Evolutionary conservation across 2,797 vertebrate species (phyloP), one percentile per base, ranked within the genome.

Genomic region (Rallus crepitans): DNA sequence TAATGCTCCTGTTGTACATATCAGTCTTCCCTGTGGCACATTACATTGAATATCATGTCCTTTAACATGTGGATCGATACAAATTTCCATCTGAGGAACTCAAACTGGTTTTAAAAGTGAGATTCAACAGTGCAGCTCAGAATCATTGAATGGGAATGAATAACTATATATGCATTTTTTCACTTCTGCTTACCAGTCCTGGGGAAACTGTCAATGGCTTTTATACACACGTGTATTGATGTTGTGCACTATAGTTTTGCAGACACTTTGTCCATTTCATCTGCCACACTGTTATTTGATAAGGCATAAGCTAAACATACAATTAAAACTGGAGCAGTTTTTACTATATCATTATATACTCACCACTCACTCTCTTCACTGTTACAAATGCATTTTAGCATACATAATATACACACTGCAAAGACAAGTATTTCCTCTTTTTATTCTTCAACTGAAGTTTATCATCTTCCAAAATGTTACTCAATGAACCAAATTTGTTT

Each of bases 11-110:
- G 42, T 48, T 81, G 42, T 79, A 50, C 21, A 3, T 37, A 57
- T 30, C 25, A 75, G 31, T 31, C 37, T 9, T 81, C 11, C 31
- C 40, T 23, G 14, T 8, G 40, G 37, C 60, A 40, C 33, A 59
- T 40, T 30, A 16, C 0, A 0, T 16, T 39, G 57, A 45, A 53
- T 37, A 48, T 59, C 18, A 24, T 10, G 5, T 53, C 37, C 20
- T 77, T 71, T 15, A 88, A 40, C 39, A 28, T 2, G 20, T 20
- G 55, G 33, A 70, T 53, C 71, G 35, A 68, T 31, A 24, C 11
- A 87, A 68, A 25, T 25, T 76, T 89, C 63, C 16, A 10, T 17
- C 11, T 50, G 57, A 89, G 39, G 40, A 91, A 60, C 14, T 57
- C 0, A 3, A 64, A 9, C 21, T 75, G 35, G 61, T 60, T 81